Base-by-base conservation (phyloP, 2,797 vertebrate species). In the Austrolebias charrua region DNA sequence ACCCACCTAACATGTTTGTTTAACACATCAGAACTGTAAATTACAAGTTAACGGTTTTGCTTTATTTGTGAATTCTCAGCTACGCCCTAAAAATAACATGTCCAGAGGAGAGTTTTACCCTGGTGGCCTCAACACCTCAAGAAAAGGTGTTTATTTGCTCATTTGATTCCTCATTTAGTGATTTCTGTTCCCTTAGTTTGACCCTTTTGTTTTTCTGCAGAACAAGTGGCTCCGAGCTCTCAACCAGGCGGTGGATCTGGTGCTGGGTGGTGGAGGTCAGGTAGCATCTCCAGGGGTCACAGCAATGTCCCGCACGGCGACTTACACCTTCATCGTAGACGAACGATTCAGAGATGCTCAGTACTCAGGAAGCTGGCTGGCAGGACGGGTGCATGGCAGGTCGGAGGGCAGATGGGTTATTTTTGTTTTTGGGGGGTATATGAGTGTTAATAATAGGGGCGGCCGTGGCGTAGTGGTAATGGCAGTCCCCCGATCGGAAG, bases 151-250 rank as follows among this genome's bases (percentile, higher is more conserved):
- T 66, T 55, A 20, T 24, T 54, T 1, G 0, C 49, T 42, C 43
- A 5, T 24, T 13, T 6, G 14, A 4, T 2, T 24, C 20, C 1
- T 9, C 24, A 24, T 29, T 52, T 53, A 9, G 3, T 13, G 16
- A 33, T 0, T n/a, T 31, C 6, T 12, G 2, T 20, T 24, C 38
- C 19, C 31, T 42, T 42, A 8, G 18, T 38, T 20, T 28, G 7
- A 55, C 18, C 11, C 31, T 20, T 18, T 16, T 1, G 0, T 55
- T 29, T 59, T 20, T 40, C 4, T 51, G 50, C 82, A 99, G 97
- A 95, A 94, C 35, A 98, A 96, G 79, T 99, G 97, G 97, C 86
- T 99, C 8, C 89, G 93, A 66, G 92, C 94, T 46, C 92, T 99
- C 61, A 98, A 95, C 89, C 95, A 96, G 84, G 94, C 96, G 9